phyloP scores from a whole-genome alignment of 2,888 invertebrate genomes.

The Drosophila vallismaia region DNA sequence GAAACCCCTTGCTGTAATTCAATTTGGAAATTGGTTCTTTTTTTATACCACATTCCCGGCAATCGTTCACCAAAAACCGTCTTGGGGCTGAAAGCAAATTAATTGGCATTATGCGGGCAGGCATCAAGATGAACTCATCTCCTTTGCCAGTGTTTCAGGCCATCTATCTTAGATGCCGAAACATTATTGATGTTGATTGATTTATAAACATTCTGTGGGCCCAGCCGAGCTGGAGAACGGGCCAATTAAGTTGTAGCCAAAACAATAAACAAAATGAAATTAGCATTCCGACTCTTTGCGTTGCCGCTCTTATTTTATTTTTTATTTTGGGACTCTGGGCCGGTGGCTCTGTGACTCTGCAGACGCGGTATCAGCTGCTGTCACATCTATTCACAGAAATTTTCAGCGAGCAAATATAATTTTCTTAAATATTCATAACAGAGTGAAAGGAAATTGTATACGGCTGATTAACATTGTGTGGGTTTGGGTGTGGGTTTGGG shows the following conservation, averaged over 20 bases:
- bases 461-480: constrained; percentile 57
- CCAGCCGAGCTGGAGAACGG: constrained; percentile 31
- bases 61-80: neutral
- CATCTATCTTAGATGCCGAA: constrained; percentile 58
- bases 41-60: neutral
- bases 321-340: neutral
- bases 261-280: constrained; percentile 79
- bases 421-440: constrained; percentile 67
- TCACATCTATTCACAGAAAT: constrained; percentile 55
- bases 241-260: constrained; percentile 73
- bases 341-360: neutral
- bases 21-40: neutral
- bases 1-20: too few species aligned
- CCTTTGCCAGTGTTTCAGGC: constrained; percentile 33
- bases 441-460: constrained; percentile 51
- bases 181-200: constrained; percentile 77
- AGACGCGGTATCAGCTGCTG: constrained; percentile 44
- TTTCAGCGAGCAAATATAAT: constrained; percentile 58
- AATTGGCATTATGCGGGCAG: constrained; percentile 43
- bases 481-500: neutral
- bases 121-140: constrained; percentile 28
- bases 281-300: constrained; percentile 56
- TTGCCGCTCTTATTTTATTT: constrained; percentile 1
- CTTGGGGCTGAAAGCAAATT: constrained; percentile 26
- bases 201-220: constrained; percentile 74